These are phyloP conservation scores for Leptopterna dolabrata DNA, from an alignment of 2,888 invertebrate species.

Conservation along the genomic window DNA sequence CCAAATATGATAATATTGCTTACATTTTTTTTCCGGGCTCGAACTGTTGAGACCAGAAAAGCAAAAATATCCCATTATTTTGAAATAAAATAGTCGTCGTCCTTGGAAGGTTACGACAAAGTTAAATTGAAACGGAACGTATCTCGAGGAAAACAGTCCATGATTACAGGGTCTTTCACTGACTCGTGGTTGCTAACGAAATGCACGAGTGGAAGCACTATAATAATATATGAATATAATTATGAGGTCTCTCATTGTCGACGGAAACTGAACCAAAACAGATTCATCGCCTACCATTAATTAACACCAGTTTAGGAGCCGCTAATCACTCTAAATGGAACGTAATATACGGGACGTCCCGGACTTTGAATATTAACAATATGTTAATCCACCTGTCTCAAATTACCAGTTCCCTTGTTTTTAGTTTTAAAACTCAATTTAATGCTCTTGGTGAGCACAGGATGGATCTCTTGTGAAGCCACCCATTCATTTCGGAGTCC, in stretches of 20 bases:
- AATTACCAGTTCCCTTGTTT: slow-evolving; percentile 21
- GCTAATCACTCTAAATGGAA: slow-evolving; percentile 29
- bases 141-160: too few relatives aligned
- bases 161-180: too few relatives aligned
- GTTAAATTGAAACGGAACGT: too few relatives aligned
- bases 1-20: too few relatives aligned
- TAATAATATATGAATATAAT: too few relatives aligned
- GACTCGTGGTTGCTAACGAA: too few relatives aligned
- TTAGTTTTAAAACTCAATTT: slow-evolving; percentile 23
- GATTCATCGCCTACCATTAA: slow-evolving; percentile 5
- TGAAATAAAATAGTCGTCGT: too few relatives aligned
- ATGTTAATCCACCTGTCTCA: slow-evolving; percentile 1
- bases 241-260: not conserved
- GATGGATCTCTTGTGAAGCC: not conserved
- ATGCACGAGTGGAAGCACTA: not conserved
- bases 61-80: too few relatives aligned
- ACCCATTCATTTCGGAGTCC: not conserved
- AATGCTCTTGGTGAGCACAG: too few relatives aligned
- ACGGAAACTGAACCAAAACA: not conserved
- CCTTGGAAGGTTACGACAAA: too few relatives aligned
- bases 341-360: slow-evolving; percentile 1
- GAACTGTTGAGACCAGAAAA: too few relatives aligned
- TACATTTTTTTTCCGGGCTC: too few relatives aligned
- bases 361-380: slow-evolving; percentile 36
- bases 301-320: slow-evolving; percentile 31